These are phyloP conservation scores for Lytechinus variegatus DNA, from an alignment of 35 echinoderm and acorn worm genomes.

Conservation along the genomic window DNA sequence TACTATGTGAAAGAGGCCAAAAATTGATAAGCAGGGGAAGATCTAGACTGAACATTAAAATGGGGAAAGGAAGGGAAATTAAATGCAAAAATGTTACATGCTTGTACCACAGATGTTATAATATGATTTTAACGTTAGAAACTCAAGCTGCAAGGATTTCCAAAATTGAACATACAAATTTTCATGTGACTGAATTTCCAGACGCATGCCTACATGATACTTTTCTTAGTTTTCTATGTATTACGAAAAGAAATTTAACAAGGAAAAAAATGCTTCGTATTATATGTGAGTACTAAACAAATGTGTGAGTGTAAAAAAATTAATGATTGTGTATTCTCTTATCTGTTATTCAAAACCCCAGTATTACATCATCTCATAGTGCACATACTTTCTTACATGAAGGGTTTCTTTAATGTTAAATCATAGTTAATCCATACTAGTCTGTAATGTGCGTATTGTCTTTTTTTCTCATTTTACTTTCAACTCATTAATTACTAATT, in stretches of 20 bases:
- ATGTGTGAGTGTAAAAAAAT: neutral
- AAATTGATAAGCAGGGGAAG: neutral
- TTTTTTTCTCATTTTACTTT: neutral
- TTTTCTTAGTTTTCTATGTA: neutral
- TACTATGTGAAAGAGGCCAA: neutral
- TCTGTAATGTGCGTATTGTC: neutral
- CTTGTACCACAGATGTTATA: neutral
- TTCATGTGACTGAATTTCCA: neutral
- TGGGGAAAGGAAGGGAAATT: neutral
- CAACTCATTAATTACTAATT: neutral
- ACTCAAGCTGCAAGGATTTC: neutral
- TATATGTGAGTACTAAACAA: neutral
- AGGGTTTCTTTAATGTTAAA: neutral
- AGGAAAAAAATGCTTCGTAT: neutral
- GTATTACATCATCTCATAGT: neutral
- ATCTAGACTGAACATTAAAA: neutral
- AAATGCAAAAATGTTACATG: neutral
- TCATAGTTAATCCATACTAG: neutral
- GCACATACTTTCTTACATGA: neutral
- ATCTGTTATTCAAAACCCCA: neutral
- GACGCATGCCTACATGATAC: neutral
- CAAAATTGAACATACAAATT: neutral
- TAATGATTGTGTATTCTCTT: neutral
- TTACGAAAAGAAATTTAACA: neutral
- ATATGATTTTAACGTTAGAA: neutral